phyloP scores from a whole-genome alignment of 2,113 vertebrate species.

The Siphamia tubifer region DNA sequence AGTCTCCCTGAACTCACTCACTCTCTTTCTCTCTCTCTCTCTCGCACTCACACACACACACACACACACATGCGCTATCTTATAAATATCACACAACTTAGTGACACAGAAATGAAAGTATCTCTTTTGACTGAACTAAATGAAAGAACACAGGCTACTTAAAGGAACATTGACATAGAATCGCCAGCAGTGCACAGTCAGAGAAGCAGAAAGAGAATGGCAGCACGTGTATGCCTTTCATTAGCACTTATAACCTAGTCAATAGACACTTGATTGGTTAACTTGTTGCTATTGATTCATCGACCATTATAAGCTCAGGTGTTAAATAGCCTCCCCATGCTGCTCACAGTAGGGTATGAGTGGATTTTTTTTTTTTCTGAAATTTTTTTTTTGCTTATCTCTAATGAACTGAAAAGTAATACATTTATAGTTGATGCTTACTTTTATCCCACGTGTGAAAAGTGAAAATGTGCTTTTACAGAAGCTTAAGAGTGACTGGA shows the following conservation, averaged over 20 bases:
- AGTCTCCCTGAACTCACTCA: slow-evolving; percentile 18
- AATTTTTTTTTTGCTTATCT: background rate
- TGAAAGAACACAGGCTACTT: slow-evolving; percentile 35
- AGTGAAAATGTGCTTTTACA: too few relatives aligned
- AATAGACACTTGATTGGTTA: slow-evolving; percentile 58
- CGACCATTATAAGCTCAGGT: slow-evolving; percentile 18
- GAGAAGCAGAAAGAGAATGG: background rate
- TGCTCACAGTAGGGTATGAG: background rate
- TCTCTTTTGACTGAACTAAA: slow-evolving; percentile 40
- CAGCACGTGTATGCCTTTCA: slow-evolving; percentile 18
- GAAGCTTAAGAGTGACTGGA: too few relatives aligned
- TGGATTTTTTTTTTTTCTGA: background rate
- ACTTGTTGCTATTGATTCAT: slow-evolving; percentile 59
- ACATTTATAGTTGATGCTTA: background rate
- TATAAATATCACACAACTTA: slow-evolving; percentile 6
- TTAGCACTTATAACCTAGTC: slow-evolving; percentile 54
- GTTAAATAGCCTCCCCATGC: slow-evolving; percentile 11
- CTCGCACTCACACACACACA: background rate
- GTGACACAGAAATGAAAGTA: slow-evolving; percentile 14
- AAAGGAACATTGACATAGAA: slow-evolving; percentile 3
- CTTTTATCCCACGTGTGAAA: too few relatives aligned
- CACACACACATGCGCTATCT: background rate
- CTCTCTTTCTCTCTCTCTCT: too few relatives aligned
- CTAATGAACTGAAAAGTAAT: background rate
- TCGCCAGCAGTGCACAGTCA: background rate